A percentile compares a stretch with the other conserved stretches of the same genome.
These are phyloP conservation scores for Acanthochromis polyacanthus DNA, from an alignment of 2,113 vertebrate species.

Conservation along the genomic window DNA sequence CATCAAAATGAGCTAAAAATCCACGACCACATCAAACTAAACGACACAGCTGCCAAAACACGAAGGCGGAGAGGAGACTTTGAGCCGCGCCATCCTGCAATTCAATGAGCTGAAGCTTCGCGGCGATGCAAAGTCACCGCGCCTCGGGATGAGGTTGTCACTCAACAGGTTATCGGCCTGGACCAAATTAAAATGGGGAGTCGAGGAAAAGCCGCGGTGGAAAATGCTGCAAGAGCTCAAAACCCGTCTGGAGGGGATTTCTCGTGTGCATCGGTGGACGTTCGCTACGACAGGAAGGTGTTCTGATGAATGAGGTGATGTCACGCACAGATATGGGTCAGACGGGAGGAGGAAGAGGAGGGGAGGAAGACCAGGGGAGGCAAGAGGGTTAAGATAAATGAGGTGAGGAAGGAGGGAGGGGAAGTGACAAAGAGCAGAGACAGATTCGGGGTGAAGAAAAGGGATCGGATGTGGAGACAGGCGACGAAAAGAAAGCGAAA, in stretches of 20 bases:
- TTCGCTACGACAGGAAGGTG: neutral
- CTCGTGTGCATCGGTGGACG: neutral
- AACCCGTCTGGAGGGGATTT: neutral
- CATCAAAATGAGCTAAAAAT: neutral
- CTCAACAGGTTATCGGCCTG: slow-evolving; percentile 23
- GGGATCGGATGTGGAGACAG: neutral
- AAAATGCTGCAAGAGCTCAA: neutral
- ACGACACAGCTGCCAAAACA: slow-evolving; percentile 1
- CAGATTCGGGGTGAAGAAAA: slow-evolving; percentile 3
- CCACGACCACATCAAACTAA: neutral
- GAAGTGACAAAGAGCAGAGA: neutral
- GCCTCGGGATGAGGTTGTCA: neutral
- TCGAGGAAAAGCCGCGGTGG: neutral
- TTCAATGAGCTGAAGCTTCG: neutral
- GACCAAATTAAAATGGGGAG: slow-evolving; percentile 6
- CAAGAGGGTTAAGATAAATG: neutral
- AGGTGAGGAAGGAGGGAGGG: neutral
- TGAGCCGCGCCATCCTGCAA: too few species aligned
- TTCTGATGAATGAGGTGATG: slow-evolving; percentile 53
- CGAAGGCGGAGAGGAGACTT: neutral
- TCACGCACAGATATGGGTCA: slow-evolving; percentile 52
- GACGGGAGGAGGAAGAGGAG: neutral
- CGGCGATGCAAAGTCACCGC: neutral
- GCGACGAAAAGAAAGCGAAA: neutral
- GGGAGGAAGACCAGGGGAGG: neutral